Conservation (phyloP, 2,113 vertebrate species). For the Bagarius yarrelli region DNA sequence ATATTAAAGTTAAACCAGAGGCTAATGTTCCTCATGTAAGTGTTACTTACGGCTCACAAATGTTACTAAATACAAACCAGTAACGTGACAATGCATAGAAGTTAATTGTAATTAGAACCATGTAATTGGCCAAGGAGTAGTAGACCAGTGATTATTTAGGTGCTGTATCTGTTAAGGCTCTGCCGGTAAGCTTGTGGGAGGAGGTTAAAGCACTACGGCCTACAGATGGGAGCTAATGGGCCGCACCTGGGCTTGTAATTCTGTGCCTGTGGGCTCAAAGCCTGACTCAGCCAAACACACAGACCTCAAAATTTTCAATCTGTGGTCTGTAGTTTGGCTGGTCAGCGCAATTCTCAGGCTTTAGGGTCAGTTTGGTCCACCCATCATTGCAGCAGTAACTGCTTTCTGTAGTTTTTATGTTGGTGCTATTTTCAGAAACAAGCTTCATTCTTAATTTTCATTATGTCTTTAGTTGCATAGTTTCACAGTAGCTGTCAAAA, state of each 20-base stretch:
- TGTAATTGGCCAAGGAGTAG: constrained; percentile 28
- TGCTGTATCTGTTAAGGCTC: constrained; percentile 55
- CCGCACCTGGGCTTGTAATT: constrained; percentile 64
- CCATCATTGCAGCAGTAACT: constrained; percentile 31
- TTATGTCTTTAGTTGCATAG: not conserved
- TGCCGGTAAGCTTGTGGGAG: constrained; percentile 49
- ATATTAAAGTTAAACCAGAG: too few species aligned
- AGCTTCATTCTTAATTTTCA: not conserved
- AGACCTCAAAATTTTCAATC: constrained; percentile 47
- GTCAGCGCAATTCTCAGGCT: constrained; percentile 35
- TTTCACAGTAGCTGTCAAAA: not conserved
- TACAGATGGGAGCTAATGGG: constrained; percentile 69
- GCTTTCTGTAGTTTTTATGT: constrained; percentile 38
- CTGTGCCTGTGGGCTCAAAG: constrained; percentile 49
- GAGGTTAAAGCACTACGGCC: constrained; percentile 58
- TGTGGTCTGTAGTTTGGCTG: constrained; percentile 47
- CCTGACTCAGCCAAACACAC: constrained; percentile 65
- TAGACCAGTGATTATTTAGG: constrained; percentile 56
- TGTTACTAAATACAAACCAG: constrained; percentile 28
- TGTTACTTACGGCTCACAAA: too few species aligned
- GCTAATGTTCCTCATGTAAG: too few species aligned
- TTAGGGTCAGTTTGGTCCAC: constrained; percentile 17
- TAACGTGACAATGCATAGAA: constrained; percentile 43
- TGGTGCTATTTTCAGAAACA: constrained; percentile 7
- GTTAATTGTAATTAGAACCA: constrained; percentile 57